Conservation (phyloP, 2,888 invertebrate genomes). For the Chymomyza procnemis region DNA sequence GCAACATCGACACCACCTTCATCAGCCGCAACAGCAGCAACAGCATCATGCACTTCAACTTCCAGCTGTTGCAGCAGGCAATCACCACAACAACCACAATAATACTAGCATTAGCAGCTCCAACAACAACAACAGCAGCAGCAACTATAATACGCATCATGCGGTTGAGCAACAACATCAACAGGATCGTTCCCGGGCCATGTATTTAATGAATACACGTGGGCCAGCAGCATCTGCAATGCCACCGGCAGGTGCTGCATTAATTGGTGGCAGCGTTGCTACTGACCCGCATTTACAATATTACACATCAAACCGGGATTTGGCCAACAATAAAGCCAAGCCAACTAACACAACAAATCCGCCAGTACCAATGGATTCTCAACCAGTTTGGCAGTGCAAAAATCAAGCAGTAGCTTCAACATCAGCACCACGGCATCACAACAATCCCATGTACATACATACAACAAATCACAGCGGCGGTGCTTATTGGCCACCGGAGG, state of each 20-base stretch:
- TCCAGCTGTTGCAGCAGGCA: not conserved
- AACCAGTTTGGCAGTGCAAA: slow-evolving; percentile 51
- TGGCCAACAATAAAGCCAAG: slow-evolving; percentile 40
- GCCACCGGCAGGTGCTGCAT: slow-evolving; percentile 40
- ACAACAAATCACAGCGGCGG: slow-evolving; percentile 9
- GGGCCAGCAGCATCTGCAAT: slow-evolving; percentile 38
- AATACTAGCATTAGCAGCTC: slow-evolving; percentile 4
- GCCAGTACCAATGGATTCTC: slow-evolving; percentile 11
- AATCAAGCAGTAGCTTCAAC: slow-evolving; percentile 33
- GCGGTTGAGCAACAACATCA: slow-evolving; percentile 25
- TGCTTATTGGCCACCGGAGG: slow-evolving; percentile 53
- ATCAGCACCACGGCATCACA: slow-evolving; percentile 15
- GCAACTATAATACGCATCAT: slow-evolving; percentile 28
- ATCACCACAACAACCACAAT: not conserved
- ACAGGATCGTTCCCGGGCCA: slow-evolving; percentile 19
- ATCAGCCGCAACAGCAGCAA: slow-evolving; percentile 30
- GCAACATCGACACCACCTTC: slow-evolving; percentile 33
- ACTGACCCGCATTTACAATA: slow-evolving; percentile 61
- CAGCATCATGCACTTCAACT: slow-evolving; percentile 26
- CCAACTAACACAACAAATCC: slow-evolving; percentile 5
- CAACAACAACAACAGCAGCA: slow-evolving; percentile 31
- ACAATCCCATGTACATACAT: slow-evolving; percentile 24
- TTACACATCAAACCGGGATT: slow-evolving; percentile 51
- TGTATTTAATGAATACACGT: slow-evolving; percentile 38
- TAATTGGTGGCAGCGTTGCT: slow-evolving; percentile 40